A percentile compares a stretch with the other conserved stretches of the same genome.
Conservation (phyloP, 2,113 vertebrate species). For the Toxotes chatareus region DNA sequence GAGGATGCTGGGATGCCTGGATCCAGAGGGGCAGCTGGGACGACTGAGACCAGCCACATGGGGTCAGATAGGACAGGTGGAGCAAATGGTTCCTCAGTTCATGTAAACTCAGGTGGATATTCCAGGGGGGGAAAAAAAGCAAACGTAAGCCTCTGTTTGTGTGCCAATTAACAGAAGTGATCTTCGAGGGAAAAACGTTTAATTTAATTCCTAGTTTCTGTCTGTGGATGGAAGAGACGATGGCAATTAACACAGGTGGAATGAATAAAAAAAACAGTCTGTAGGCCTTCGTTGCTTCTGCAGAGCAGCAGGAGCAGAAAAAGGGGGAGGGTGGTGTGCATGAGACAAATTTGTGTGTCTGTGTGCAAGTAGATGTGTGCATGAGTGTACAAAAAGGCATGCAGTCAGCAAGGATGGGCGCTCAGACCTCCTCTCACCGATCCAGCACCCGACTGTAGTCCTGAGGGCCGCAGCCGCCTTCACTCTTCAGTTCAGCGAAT, state of each 20-base stretch:
- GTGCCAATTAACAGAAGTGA: slow-evolving; percentile 1
- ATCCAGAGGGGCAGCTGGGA: slow-evolving; percentile 51
- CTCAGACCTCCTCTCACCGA: slow-evolving; percentile 77
- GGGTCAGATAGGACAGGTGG: slow-evolving; percentile 48
- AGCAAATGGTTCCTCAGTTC: slow-evolving; percentile 56
- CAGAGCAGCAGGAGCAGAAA: not conserved
- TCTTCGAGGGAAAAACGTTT: not conserved
- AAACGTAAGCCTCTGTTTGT: slow-evolving; percentile 5
- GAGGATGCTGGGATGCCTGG: slow-evolving; percentile 26
- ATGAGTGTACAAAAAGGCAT: slow-evolving; percentile 55
- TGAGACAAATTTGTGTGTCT: slow-evolving; percentile 24
- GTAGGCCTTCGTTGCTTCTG: slow-evolving; percentile 13
- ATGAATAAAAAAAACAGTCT: slow-evolving; percentile 19
- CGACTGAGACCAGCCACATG: slow-evolving; percentile 17
- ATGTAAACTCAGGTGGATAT: slow-evolving; percentile 54
- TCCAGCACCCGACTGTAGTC: slow-evolving; percentile 85
- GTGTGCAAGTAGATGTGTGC: slow-evolving; percentile 24
- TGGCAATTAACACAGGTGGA: slow-evolving; percentile 34
- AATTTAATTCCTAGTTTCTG: not conserved
- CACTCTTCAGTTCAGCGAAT: slow-evolving; percentile 88
- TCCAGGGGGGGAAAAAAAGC: slow-evolving; percentile 17
- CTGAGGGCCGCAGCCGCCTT: slow-evolving; percentile 82
- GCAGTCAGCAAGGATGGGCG: slow-evolving; percentile 8
- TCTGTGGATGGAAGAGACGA: slow-evolving; percentile 22
- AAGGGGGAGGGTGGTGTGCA: not conserved